Percentiles rank a stretch among this genome's conserved stretches.
These are phyloP conservation scores for Rhysida immarginata DNA, from an alignment of 1,140 invertebrate species.

Conservation along the genomic window DNA sequence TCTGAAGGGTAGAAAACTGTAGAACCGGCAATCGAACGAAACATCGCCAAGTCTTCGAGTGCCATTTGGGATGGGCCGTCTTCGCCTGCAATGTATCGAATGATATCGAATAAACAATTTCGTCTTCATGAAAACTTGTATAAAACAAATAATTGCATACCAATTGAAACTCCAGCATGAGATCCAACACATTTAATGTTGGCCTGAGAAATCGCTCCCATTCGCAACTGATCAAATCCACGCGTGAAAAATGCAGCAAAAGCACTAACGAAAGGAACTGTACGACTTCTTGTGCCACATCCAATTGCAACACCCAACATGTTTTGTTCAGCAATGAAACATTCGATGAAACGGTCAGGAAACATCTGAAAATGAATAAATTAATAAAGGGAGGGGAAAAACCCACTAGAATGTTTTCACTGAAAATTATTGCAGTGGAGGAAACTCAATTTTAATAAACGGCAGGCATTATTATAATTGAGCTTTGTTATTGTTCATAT, in stretches of 20 bases:
- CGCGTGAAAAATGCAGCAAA: slow-evolving; percentile 96
- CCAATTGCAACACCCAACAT: slow-evolving; percentile 92
- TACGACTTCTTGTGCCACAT: slow-evolving; percentile 68
- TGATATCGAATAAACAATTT: not conserved
- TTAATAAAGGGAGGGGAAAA: not conserved
- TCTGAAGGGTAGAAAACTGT: slow-evolving; percentile 96
- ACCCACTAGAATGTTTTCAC: not conserved
- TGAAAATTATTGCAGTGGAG: no score
- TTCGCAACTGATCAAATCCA: slow-evolving; percentile 91
- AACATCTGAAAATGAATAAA: slow-evolving; percentile 25
- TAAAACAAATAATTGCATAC: slow-evolving; percentile 24
- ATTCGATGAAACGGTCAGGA: slow-evolving; percentile 76
- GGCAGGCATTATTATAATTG: not conserved
- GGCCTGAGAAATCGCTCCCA: slow-evolving; percentile 96
- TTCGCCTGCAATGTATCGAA: slow-evolving; percentile 44
- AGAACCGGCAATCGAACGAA: slow-evolving; percentile 74
- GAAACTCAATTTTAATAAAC: no score
- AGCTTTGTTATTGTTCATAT: no score
- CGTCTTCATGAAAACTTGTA: no score
- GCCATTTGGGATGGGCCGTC: slow-evolving; percentile 99
- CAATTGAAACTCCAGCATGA: slow-evolving; percentile 83
- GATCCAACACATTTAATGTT: slow-evolving; percentile 92
- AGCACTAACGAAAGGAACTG: slow-evolving; percentile 84
- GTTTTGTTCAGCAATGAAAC: slow-evolving; percentile 98
- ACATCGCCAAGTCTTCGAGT: slow-evolving; percentile 92